Conservation (phyloP, 2,888 invertebrate species). For the Nomada hirtipes region DNA sequence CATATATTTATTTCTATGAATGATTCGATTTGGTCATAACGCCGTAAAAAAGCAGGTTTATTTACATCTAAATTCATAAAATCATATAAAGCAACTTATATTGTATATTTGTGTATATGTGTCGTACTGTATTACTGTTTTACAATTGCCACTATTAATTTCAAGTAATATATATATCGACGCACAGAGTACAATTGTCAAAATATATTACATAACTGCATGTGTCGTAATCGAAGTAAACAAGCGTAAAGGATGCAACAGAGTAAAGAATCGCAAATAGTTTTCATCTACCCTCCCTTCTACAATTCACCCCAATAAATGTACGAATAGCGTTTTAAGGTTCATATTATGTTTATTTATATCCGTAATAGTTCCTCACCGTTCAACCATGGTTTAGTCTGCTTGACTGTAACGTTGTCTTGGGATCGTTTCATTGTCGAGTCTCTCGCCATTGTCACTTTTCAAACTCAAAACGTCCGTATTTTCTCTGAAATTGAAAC, state of each 20-base stretch:
- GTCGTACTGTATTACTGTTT: no score
- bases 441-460: slow-evolving; percentile 84
- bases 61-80: not conserved
- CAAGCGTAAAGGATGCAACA: not conserved
- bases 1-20: not conserved
- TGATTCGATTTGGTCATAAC: not conserved
- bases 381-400: slow-evolving; percentile 94
- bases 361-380: slow-evolving; percentile 86
- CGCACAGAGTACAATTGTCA: not conserved
- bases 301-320: not conserved
- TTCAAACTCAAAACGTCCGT: slow-evolving; percentile 10
- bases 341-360: slow-evolving; percentile 57
- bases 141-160: not conserved
- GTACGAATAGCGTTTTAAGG: not conserved
- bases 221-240: slow-evolving; percentile 2
- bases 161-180: not conserved
- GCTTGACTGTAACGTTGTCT: slow-evolving; percentile 91
- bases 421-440: slow-evolving; percentile 89
- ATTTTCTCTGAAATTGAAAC: slow-evolving; percentile 40
- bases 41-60: no score
- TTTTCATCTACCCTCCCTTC: not conserved
- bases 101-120: not conserved
- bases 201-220: not conserved
- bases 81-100: not conserved
- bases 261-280: not conserved